Evolutionary conservation across 2,797 vertebrate species (phyloP), one percentile per base, ranked within the genome.

Genomic region (Acrocephalus scirpaceus): DNA sequence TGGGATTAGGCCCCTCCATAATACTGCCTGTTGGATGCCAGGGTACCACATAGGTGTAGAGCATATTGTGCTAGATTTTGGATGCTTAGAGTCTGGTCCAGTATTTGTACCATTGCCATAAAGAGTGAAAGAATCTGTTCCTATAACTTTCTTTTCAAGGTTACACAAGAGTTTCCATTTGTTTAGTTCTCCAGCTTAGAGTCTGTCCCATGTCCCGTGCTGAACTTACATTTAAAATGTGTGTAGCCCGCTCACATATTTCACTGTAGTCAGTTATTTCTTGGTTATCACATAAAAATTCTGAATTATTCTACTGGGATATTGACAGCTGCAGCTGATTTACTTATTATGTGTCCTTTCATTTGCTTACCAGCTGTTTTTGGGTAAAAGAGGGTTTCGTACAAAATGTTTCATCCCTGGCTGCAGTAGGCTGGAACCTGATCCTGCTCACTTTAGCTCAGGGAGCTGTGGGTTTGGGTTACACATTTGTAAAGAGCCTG

Each of bases 401-500:
- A 11, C 26, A 57, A 48, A 75, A 64, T 11, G 8, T 51, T 74
- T 75, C 53, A 29, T 45, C 51, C 27, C 60, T 74, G 88, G 4
- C 71, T 76, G 79, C 54, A 9, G 48, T 9, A 23, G 20, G 20
- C 30, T 66, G 76, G 42, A 84, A 38, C 44, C 44, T 83, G 54
- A 45, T 30, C 22, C 65, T 44, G 48, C 51, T 64, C 62, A 26
- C 5, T 6, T 60, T 66, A 70, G 70, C 45, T 44, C 21, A 42
- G 48, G 22, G 6, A 27, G 13, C 3, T 12, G 21, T 1, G 45
- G 15, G 29, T 26, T 88, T 58, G 56, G 5, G 5, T n/a, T 58
- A 23, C 48, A 0, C 11, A 0, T 14, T 60, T 30, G n/a, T 7
- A 3, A 53, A 34, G 27, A 62, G 54, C 40, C 20, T 25, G 62